Evolutionary conservation across 1,140 invertebrate genomes (phyloP), one percentile per base, ranked within the genome.

Genomic region (Neodiprion lecontei): DNA sequence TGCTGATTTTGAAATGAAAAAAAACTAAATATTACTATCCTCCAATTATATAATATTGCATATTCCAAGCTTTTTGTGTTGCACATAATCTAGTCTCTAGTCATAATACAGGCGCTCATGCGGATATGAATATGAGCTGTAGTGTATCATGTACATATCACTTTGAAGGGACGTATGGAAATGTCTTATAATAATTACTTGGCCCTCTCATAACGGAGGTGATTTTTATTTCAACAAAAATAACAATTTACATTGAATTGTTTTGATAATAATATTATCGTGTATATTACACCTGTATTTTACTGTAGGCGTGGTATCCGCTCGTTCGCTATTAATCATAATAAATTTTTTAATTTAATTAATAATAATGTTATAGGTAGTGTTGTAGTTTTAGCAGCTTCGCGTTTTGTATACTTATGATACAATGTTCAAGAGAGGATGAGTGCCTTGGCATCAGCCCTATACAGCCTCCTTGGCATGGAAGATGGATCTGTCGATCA

Each of bases 211-310:
- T 88, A 88, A 88, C 87, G 85, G 85, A 87, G 86, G 81, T 88
- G 85, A 87, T 87, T 88, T 87, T 88, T 88, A 88, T 88, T 88
- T 87, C 86, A 88, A 88, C 86, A 88, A 88, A 88, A 88, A 88
- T 88, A 88, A 88, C 87, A 88, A 88, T 88, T 88, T 88, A 87
- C 86, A 88, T 88, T 86, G 82, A 88, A 88, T 87, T 87, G 85
- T 86, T 87, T 82, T 84, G 83, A 87, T 86, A 86, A 84, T 88
- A 86, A 84, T 87, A 86, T 88, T 87, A 87, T 87, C 82, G 83
- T 87, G 85, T 86, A 85, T 85, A 81, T 84, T 87, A 88, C 82
- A 87, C 81, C 79, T 83, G 81, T 85, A 84, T 86, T 85, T 72
- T 70, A 85, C 80, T 85, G 85, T 87, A 86, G 86, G 86, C 87